Base-by-base conservation (phyloP, 2,888 invertebrate species). In the Scaptomyza caliginosa region DNA sequence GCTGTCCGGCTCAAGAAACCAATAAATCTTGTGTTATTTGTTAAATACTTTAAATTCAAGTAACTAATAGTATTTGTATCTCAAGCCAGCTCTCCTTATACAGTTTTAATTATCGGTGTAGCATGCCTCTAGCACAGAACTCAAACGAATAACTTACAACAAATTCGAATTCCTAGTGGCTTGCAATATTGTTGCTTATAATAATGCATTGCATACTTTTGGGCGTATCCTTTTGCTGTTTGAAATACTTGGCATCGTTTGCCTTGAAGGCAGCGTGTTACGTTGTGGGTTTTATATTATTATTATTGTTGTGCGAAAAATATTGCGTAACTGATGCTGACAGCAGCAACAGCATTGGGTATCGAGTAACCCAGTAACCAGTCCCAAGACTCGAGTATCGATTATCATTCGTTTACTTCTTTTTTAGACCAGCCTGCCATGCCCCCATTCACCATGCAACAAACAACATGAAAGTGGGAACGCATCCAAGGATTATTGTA, bases 401-500 rank as follows among this genome's bases (percentile, higher is more conserved):
- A 65, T 60, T 74, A 52, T 56, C 75, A 46, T 50, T 54, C 39
- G 50, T 43, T 59, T 51, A 45, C 50, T 48, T 28, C 36, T 49
- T 56, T 16, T 38, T 39, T n/a, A n/a, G 48, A 50, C 39, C 16
- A 16, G 0, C 3, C 1, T 16, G 16, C 16, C 34, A 3, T 8
- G 16, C 3, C 1, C 13, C 34, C 21, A 3, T 21, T 3, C 21
- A n/a, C n/a, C n/a, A n/a, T n/a, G n/a, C n/a, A n/a, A 13, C 34
- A 24, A 60, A 48, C 67, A 67, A 56, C 24, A 45, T 59, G 50
- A 46, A 72, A 52, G 16, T 8, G 19, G 58, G 21, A 50, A 59
- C 54, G 64, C 59, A 69, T 32, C 26, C 69, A 57, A 50, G 70
- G 56, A 74, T 70, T 74, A 59, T 59, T 59, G 70, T 65, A 40